Base-by-base conservation (phyloP, 2,113 vertebrate genomes). In the Gobio gobio region DNA sequence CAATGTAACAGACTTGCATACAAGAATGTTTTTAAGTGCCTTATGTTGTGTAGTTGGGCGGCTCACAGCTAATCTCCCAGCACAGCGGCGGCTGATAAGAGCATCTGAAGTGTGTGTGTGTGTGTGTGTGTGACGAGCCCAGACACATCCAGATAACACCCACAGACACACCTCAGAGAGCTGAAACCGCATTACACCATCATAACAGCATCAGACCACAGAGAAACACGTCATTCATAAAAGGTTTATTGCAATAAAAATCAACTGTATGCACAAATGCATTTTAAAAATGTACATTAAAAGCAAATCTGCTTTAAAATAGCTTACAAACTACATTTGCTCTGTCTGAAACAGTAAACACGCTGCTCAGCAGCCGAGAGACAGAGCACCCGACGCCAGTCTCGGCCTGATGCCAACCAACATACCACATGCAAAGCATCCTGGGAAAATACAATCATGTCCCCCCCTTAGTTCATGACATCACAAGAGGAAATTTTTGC, bases 191-290 rank as follows among this genome's bases (percentile, higher is more conserved):
- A 16, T 29, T 16, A 76, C 47, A 24, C 0, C 68, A 45, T 13
- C 40, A 73, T 5, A 24, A 73, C 7, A 12, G 22, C 74, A 74
- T 8, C 70, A 74, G 10, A 74, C 22, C 70, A 73, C 56, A 66
- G 13, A 63, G 20, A 7, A 47, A 5, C 9, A 0, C n/a, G n/a
- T 70, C 12, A 82, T 77, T 86, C 66, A 88, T 89, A 88, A 90
- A 89, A n/a, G 59, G 51, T 91, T 92, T 92, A 91, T 92, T 91
- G 83, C 87, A 73, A 88, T 88, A 92, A 90, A 91, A 91, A 84
- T 85, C 18, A 10, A 92, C 91, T 92, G 89, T 91, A 91, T 90
- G 77, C 86, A 91, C 88, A 90, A 90, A 89, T 82, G 43, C 78
- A 87, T 85, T 78, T 2, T 22, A 77, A 82, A 87, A 89, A 87